These are phyloP conservation scores for Muscicapa adusta DNA, from an alignment of 2,113 vertebrate species.

Conservation along the genomic window DNA sequence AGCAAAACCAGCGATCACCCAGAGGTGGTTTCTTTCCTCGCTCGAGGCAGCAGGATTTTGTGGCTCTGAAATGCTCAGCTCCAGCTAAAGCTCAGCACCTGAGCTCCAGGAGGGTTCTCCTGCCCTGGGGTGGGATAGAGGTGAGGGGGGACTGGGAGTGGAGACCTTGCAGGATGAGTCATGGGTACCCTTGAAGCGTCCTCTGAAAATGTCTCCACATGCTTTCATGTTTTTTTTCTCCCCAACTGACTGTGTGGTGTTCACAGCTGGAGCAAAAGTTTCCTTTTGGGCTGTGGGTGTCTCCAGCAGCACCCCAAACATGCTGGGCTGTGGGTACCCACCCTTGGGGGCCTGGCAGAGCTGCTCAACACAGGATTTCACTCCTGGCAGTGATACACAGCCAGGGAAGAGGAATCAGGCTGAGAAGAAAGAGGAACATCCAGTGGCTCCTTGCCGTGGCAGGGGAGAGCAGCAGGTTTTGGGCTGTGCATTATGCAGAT, in stretches of 20 bases:
- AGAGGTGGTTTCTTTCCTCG: background rate
- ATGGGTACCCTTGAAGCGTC: background rate
- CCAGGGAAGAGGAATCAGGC: background rate
- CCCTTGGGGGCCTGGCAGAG: background rate
- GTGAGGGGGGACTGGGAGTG: fast-evolving
- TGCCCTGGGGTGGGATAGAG: background rate
- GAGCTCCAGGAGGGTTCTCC: background rate
- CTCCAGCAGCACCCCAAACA: background rate
- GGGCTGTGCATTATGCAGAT: background rate
- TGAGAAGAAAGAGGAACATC: background rate
- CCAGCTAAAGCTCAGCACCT: background rate
- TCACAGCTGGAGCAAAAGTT: background rate
- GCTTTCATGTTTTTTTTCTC: fast-evolving
- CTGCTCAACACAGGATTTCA: fast-evolving
- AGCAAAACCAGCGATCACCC: background rate
- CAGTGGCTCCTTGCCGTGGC: fast-evolving
- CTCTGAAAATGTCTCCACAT: background rate
- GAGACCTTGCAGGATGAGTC: background rate
- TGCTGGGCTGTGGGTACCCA: background rate
- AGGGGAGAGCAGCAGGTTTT: background rate
- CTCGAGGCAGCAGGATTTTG: background rate
- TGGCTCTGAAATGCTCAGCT: background rate
- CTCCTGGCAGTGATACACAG: background rate
- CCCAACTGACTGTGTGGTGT: too few relatives aligned
- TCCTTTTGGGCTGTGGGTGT: background rate